Conservation (phyloP, 1,140 invertebrate species). For the Probaryconus sp. region DNA sequence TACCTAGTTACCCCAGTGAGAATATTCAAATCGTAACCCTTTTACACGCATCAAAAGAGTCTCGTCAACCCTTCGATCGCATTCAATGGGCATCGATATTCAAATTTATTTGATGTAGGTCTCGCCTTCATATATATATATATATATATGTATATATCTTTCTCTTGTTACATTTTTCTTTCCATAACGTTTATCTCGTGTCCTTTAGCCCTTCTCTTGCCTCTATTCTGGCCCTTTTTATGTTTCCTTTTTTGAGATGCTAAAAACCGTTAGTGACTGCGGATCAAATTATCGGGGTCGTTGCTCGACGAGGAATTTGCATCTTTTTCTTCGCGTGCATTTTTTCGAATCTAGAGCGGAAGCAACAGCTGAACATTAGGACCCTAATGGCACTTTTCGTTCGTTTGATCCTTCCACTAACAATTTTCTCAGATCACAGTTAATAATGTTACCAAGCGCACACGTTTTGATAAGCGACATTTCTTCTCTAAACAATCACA, state of each 20-base stretch:
- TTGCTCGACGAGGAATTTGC: constrained; percentile 72
- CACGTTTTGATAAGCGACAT: too few relatives aligned
- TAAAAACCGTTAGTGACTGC: constrained; percentile 71
- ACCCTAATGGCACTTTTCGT: constrained; percentile 58
- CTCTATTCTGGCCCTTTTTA: constrained; percentile 25
- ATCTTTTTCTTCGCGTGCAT: constrained; percentile 67
- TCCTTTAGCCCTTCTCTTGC: constrained; percentile 39
- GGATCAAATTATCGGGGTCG: constrained; percentile 68
- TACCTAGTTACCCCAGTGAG: constrained; percentile 76
- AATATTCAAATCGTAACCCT: constrained; percentile 79
- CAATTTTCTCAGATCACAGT: constrained; percentile 20
- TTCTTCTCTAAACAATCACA: too few relatives aligned
- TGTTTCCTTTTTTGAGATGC: constrained; percentile 56
- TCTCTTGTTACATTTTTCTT: constrained; percentile 62
- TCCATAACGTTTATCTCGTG: constrained; percentile 54
- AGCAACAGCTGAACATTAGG: constrained; percentile 70
- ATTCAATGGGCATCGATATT: constrained; percentile 79
- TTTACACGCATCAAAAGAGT: constrained; percentile 73
- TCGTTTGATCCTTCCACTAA: constrained; percentile 46
- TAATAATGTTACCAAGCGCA: constrained; percentile 13
- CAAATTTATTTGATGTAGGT: constrained; percentile 78
- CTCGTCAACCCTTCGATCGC: constrained; percentile 77
- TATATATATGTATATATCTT: constrained; percentile 34
- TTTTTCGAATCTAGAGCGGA: constrained; percentile 75
- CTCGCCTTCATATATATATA: constrained; percentile 47